A percentile compares a stretch with the other conserved stretches of the same genome.
Evolutionary conservation across 1,140 invertebrate genomes (phyloP).

Genomic region (Drosophila tristis): DNA sequence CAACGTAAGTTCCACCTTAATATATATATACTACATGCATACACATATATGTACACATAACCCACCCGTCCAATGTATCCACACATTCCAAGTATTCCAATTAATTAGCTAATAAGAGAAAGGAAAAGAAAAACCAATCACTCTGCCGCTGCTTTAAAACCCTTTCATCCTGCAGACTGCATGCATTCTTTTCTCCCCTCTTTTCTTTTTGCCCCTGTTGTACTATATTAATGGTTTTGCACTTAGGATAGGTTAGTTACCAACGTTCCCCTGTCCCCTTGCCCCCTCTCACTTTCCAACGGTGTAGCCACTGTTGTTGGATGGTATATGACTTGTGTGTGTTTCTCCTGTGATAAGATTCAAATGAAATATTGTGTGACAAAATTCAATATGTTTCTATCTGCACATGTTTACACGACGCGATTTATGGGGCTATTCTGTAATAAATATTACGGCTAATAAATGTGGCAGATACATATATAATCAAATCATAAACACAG

Average conservation of each 20-base stretch:
- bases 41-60: neutral
- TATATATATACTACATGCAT: neutral
- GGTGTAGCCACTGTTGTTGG: neutral
- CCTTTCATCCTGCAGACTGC: neutral
- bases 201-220: neutral
- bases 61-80: no score
- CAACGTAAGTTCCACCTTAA: constrained; percentile 87
- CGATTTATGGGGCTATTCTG: constrained; percentile 32
- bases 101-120: constrained; percentile 21
- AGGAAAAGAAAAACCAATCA: neutral
- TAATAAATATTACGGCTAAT: constrained; percentile 3
- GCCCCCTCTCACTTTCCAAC: no score
- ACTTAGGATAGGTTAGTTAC: constrained; percentile 58
- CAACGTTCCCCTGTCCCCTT: no score
- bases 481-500: no score
- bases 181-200: neutral
- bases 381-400: constrained; percentile 29
- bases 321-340: constrained; percentile 16
- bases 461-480: no score
- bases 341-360: constrained; percentile 27
- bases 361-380: constrained; percentile 26
- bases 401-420: constrained; percentile 28
- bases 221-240: constrained; percentile 2
- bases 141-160: neutral
- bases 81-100: constrained; percentile 13